Evolutionary conservation across 2,113 vertebrate species (phyloP).

Genomic region (Tragulus kanchil): DNA sequence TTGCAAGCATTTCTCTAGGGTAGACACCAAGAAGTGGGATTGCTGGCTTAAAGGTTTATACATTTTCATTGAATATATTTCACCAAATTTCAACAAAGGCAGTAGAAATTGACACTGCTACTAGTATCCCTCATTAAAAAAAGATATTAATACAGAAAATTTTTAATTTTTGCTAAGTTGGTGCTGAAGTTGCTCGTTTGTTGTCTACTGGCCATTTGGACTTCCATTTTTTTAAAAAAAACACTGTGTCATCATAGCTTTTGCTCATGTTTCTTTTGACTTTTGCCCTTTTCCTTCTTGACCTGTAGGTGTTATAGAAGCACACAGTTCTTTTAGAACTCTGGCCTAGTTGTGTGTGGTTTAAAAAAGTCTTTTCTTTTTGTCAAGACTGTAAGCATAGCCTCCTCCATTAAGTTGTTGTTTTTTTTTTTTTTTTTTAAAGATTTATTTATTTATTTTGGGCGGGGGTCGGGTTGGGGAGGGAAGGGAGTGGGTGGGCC

Average conservation of each 20-base stretch:
- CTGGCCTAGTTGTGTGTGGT: not conserved
- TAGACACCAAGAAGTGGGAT: not conserved
- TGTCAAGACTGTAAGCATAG: not conserved
- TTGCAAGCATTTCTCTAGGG: not conserved
- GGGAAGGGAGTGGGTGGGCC: no score
- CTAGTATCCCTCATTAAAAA: not conserved
- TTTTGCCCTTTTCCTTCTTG: not conserved
- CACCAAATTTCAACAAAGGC: not conserved
- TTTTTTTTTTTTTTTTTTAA: not conserved
- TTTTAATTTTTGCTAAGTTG: conserved; percentile 23
- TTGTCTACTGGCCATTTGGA: not conserved
- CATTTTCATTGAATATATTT: not conserved
- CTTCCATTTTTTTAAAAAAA: not conserved
- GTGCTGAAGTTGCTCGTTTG: not conserved
- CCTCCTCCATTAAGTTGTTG: not conserved
- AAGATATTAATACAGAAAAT: not conserved
- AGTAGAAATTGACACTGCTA: not conserved
- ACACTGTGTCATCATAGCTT: not conserved
- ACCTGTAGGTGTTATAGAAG: not conserved
- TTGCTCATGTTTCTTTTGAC: not conserved
- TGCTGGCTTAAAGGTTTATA: not conserved
- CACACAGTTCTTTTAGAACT: not conserved
- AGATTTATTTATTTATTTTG: no score
- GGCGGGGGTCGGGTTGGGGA: no score
- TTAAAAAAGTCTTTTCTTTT: not conserved